A percentile compares a stretch with the other conserved stretches of the same genome.
These are phyloP conservation scores for Papilio helenus DNA, from an alignment of 1,140 invertebrate species.

Conservation along the genomic window DNA sequence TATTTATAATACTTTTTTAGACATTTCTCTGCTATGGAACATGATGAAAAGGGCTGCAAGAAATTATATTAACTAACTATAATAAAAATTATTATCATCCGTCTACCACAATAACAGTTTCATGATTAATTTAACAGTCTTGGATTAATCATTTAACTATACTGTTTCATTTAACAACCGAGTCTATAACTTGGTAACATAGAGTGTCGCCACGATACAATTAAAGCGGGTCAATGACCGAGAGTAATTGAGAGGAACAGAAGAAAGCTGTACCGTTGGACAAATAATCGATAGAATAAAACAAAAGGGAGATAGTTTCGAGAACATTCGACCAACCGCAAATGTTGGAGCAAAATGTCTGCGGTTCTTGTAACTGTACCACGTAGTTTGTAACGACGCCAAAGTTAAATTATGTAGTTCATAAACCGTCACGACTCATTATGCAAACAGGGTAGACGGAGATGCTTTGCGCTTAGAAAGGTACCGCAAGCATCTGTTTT, in stretches of 20 bases:
- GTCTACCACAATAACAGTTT: background rate
- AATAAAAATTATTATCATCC: background rate
- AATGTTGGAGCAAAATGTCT: background rate
- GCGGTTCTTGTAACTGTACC: background rate
- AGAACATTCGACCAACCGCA: conserved; percentile 31
- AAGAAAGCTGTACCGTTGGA: conserved; percentile 28
- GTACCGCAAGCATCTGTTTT: no score
- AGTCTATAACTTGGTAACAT: background rate
- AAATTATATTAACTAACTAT: background rate
- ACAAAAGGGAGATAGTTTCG: conserved; percentile 28
- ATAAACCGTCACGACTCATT: background rate
- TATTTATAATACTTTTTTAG: no score
- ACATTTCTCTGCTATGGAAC: no score
- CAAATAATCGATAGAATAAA: conserved; percentile 32
- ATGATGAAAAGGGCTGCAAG: background rate
- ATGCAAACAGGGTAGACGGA: background rate
- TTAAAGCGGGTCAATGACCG: conserved; percentile 45
- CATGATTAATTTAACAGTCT: background rate
- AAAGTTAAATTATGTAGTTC: conserved; percentile 9
- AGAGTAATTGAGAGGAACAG: conserved; percentile 38
- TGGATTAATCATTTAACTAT: background rate
- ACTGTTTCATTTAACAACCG: conserved; percentile 28
- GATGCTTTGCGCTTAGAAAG: background rate
- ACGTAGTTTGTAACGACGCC: background rate
- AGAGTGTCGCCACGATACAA: conserved; percentile 41